These are phyloP conservation scores for Ladona fulva DNA, from an alignment of 1,140 invertebrate genomes.

Conservation along the genomic window DNA sequence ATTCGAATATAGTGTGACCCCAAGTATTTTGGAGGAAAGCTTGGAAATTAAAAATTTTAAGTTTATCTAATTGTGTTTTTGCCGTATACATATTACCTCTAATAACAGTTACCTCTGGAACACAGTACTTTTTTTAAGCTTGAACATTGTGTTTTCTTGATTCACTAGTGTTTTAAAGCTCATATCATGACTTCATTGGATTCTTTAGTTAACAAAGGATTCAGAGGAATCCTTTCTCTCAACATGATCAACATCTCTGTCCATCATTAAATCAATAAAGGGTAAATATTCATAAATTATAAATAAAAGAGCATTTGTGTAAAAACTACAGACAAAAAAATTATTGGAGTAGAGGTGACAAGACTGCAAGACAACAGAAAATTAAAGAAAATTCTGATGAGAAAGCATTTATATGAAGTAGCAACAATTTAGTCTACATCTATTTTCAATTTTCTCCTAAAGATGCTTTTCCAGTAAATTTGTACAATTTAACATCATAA, in stretches of 20 bases:
- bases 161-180: too few relatives aligned
- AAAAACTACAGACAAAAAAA: background rate
- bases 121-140: too few relatives aligned
- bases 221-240: background rate
- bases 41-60: too few relatives aligned
- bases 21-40: too few relatives aligned
- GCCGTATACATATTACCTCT: too few relatives aligned
- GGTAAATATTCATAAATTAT: background rate
- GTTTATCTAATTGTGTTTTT: too few relatives aligned
- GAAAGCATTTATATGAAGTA: too few relatives aligned
- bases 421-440: background rate
- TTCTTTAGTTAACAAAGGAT: background rate
- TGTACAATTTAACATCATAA: background rate
- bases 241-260: background rate
- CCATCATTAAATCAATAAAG: background rate
- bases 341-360: background rate
- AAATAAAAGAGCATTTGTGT: background rate
- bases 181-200: background rate
- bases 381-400: background rate
- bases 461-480: background rate
- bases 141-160: too few relatives aligned
- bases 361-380: background rate
- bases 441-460: too few relatives aligned
- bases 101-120: too few relatives aligned
- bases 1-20: too few relatives aligned